Conservation (phyloP, 2,113 vertebrate species). For the Sceloporus tristichus region DNA sequence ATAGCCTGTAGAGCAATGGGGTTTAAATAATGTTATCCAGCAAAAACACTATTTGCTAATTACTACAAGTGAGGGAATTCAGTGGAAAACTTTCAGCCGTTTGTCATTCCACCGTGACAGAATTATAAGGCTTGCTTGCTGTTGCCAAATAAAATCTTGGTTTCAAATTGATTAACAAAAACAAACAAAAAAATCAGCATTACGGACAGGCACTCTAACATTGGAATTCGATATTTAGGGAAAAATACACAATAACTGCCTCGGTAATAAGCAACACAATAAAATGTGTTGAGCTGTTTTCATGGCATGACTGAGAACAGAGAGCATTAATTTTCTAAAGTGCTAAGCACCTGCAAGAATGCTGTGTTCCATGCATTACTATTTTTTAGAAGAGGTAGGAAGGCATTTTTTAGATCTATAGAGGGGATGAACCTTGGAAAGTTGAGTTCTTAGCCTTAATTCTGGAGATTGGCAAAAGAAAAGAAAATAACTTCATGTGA, state of each 20-base stretch:
- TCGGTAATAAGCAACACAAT: conserved; percentile 30
- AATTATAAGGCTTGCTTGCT: conserved; percentile 46
- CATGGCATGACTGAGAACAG: background rate
- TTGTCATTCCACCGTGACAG: conserved; percentile 47
- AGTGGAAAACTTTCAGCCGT: conserved; percentile 54
- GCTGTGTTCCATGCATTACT: too few relatives aligned
- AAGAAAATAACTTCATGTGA: too few relatives aligned
- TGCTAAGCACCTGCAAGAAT: background rate
- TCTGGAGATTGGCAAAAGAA: too few relatives aligned
- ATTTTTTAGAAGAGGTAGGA: too few relatives aligned
- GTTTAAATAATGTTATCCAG: conserved; percentile 57
- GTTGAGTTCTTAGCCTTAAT: too few relatives aligned
- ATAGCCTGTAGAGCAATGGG: conserved; percentile 52
- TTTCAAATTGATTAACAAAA: conserved; percentile 57
- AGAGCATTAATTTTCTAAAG: background rate
- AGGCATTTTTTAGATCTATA: too few relatives aligned
- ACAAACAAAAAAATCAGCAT: background rate
- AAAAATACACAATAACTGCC: conserved; percentile 33
- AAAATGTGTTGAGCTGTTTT: conserved; percentile 51
- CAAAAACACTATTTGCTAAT: conserved; percentile 57
- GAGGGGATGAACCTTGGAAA: too few relatives aligned
- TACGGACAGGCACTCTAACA: conserved; percentile 40
- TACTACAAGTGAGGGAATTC: conserved; percentile 54
- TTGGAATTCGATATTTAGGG: conserved; percentile 42
- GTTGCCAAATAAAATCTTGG: conserved; percentile 48